phyloP scores from a whole-genome alignment of 2,888 invertebrate genomes.

The Erebia epiphron region DNA sequence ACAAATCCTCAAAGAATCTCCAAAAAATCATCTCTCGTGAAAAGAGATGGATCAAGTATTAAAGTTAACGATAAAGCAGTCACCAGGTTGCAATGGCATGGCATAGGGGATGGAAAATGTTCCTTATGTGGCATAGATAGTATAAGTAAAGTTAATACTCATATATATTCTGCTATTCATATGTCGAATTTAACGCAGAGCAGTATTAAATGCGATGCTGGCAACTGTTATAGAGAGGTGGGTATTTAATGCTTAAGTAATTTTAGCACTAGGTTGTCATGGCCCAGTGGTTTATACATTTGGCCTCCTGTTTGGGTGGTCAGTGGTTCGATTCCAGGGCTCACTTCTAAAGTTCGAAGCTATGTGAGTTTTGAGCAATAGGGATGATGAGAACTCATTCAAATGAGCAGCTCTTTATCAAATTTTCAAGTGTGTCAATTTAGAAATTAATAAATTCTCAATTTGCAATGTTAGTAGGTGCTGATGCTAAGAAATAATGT shows the following conservation, averaged over 20 bases:
- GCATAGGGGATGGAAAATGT: slow-evolving; percentile 51
- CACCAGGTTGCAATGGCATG: slow-evolving; percentile 55
- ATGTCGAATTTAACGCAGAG: slow-evolving; percentile 53
- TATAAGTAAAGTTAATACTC: slow-evolving; percentile 39
- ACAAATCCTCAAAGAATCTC: slow-evolving; percentile 37
- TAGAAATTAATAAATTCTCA: no score
- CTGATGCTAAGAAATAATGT: no score
- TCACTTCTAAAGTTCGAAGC: no score
- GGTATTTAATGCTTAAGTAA: background rate
- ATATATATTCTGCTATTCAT: slow-evolving; percentile 49
- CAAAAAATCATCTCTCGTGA: slow-evolving; percentile 38
- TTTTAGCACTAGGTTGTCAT: no score
- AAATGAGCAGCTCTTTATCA: no score
- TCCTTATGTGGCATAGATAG: slow-evolving; percentile 50
- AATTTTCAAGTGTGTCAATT: no score
- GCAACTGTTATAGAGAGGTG: slow-evolving; percentile 31
- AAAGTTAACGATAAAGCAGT: slow-evolving; percentile 48
- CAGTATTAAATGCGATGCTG: slow-evolving; percentile 36
- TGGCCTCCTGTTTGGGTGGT: no score
- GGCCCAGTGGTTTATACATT: no score
- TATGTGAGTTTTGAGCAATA: no score
- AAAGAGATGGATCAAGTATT: slow-evolving; percentile 42
- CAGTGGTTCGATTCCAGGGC: no score
- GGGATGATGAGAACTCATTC: no score
- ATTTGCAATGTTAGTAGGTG: no score